These are phyloP conservation scores for Dicyrtoma fusca DNA, from an alignment of 2,888 invertebrate species.

Conservation along the genomic window DNA sequence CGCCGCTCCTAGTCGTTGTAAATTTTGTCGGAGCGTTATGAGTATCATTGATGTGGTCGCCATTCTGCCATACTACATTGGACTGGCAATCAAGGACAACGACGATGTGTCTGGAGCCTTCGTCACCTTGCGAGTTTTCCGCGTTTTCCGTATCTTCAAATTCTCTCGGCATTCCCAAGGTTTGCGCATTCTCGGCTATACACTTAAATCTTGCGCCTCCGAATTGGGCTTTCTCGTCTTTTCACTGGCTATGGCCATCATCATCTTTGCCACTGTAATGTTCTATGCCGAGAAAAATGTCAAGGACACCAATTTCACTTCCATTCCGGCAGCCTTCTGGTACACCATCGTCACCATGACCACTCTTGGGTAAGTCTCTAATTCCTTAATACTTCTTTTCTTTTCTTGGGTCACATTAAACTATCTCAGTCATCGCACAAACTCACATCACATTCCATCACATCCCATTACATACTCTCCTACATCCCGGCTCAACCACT, in stretches of 20 bases:
- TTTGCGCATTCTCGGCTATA: conserved; percentile 96
- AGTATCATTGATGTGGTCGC: conserved; percentile 99
- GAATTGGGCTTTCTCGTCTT: conserved; percentile 99
- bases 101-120: conserved; percentile 99
- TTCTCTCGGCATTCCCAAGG: conserved; percentile 99
- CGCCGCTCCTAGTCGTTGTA: conserved; percentile 97
- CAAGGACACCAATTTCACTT: conserved; percentile 94
- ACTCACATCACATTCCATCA: not conserved
- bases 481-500: not conserved
- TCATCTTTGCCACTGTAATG: conserved; percentile 99
- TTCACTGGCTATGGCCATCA: conserved; percentile 99
- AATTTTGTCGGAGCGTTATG: conserved; percentile 98
- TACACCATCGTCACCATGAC: conserved; percentile 99
- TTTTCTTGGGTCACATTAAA: not conserved
- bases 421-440: not conserved
- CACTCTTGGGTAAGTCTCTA: conserved; percentile 86
- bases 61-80: conserved; percentile 98
- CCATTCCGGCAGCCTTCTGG: conserved; percentile 99
- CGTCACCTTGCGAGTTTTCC: conserved; percentile 96
- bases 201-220: conserved; percentile 97
- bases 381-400: conserved; percentile 44
- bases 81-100: conserved; percentile 95
- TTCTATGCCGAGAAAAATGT: conserved; percentile 99
- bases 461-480: not conserved
- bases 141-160: conserved; percentile 99